Base-by-base conservation (phyloP, 2,888 invertebrate species). In the Xanthia togata region DNA sequence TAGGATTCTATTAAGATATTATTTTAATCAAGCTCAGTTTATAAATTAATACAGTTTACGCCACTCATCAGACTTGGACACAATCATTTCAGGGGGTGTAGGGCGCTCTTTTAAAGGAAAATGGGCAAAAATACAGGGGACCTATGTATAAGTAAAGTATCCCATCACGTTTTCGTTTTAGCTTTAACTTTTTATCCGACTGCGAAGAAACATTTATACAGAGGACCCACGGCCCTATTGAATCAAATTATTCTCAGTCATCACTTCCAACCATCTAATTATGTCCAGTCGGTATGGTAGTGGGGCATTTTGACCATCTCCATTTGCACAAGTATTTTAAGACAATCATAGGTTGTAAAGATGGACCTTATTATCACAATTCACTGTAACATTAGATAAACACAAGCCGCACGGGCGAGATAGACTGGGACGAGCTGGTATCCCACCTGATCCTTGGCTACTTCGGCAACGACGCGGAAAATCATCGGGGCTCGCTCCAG, bases 381-480 rank as follows among this genome's bases (percentile, higher is more conserved):
- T 63, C 35, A 62, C n/a, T n/a, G n/a, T 38, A 12, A 31, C 9
- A 14, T 44, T 79, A 81, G 81, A 82, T 78, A 62, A 81, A 81
- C 89, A 96, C 97, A 75, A 96, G 96, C 87, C 96, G 97, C 12
- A 96, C 97, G 85, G 97, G 97, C 64, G 93, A 95, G 93, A 96
- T 94, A 86, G 97, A 95, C 83, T 98, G 98, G 98, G 97, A 98
- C 90, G 98, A 98, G 93, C 97, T 98, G 88, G 97, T 98, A 35
- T 98, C 98, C 0, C 98, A 98, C 94, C 94, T 98, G 82, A 97
- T 98, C 79, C 95, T 98, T 79, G 98, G 98, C 64, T 98, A 98
- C 94, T 97, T 97, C 92, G 97, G 97, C 69, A 97, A 97, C 85
- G 98, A 98, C 89, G 97, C 97, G 0, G 97, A 97, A 86, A 95